Base-by-base conservation (phyloP, 2,888 invertebrate genomes). In the Epistrophe grossulariae region DNA sequence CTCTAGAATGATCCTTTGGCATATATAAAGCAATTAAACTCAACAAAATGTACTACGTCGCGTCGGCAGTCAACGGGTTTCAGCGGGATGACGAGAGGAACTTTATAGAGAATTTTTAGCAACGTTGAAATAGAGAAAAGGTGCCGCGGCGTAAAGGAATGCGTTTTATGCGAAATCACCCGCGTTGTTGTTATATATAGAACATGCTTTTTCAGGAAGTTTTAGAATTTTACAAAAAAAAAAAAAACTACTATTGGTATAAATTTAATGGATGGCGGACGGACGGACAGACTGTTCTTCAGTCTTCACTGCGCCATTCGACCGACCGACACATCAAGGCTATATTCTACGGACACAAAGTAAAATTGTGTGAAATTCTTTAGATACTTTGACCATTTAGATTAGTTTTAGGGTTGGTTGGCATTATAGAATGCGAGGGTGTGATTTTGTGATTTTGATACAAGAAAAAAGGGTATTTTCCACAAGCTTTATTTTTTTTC, bases 21-120 rank as follows among this genome's bases (percentile, higher is more conserved):
- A 68, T 77, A 68, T 77, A 83, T 87, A 83, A 87, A 87, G 87
- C 79, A 87, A 87, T 87, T 87, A 87, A 83, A 76, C 85, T 82
- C 59, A 60, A 87, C 84, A 81, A 81, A 80, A 77, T 73, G 80
- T 72, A 70, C 55, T 28, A 43, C 50, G 52, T 55, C 40, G 38
- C n/a, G n/a, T n/a, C n/a, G n/a, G n/a, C n/a, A n/a, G 45, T 28
- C 35, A 35, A 6, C n/a, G 7, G 17, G 19, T 17, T 8, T 31
- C n/a, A 6, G 52, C 13, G 48, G 17, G 19, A 38, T 40, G 45
- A 52, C n/a, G n/a, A n/a, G 45, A 66, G 40, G 43, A 38, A 31
- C 31, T 28, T 55, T 17, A 15, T 17, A 15, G 66, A 40, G 38
- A 52, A 50, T 59, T 57, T 60, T 13, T 15, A 55, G 15, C 11